Base-by-base conservation (phyloP, 2,797 vertebrate species). In the Macrochelys suwanniensis region DNA sequence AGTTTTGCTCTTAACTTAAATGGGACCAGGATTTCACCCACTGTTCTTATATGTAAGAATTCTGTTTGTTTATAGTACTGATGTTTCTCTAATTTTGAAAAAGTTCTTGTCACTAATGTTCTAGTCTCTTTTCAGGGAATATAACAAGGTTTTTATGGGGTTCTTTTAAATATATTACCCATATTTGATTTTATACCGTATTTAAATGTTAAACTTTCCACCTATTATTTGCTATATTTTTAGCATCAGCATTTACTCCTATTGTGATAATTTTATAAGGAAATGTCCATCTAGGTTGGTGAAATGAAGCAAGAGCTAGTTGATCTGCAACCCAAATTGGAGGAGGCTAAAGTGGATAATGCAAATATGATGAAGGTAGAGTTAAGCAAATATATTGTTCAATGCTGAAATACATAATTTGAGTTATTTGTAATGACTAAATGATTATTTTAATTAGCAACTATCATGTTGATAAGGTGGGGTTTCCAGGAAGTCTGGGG, bases 361-460 rank as follows among this genome's bases (percentile, higher is more conserved):
- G 99, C 97, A 87, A 98, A 98, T 84, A 99, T 99, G 98, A 99
- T 99, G 99, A 96, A 99, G 99, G 99, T 99, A 96, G 90, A 89
- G 51, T 95, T 93, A 61, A 56, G 12, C 19, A 82, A 61, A 89
- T 86, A 56, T 49, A 28, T 42, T 77, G 7, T 77, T 77, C 26
- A 31, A 15, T 49, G 45, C 31, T 77, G 4, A 77, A 77, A 77
- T 77, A 77, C 42, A 28, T 77, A 31, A 77, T 77, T 49, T 77
- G 42, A 5, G 7, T 47, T 49, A 28, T 77, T 49, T 77, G 26
- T 49, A 47, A 77, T 49, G 45, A 49, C 26, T 31, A 47, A 31
- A 49, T 47, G 2, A 49, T 77, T 77, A 77, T 49, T 77, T 77
- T 77, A 77, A 77, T 77, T 77, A 49, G 26, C 7, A 49, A 49